A percentile compares a stretch with the other conserved stretches of the same genome.
Evolutionary conservation across 2,797 vertebrate species (phyloP).

Genomic region (Eremophila alpestris): DNA sequence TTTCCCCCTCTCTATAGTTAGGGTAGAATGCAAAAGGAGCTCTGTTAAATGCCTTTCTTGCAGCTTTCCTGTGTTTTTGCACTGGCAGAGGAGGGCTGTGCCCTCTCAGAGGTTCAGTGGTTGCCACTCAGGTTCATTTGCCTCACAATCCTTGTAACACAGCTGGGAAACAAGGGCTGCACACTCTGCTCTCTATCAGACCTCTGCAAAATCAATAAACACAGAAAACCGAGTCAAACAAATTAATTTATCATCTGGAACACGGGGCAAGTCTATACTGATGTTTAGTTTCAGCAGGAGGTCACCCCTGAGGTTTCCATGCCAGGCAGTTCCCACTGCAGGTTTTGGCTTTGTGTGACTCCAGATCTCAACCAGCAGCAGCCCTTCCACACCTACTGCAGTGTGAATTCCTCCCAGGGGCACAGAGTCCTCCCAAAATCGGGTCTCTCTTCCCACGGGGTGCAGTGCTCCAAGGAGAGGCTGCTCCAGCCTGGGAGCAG

Average conservation of each 20-base stretch:
- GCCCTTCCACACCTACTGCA: background rate
- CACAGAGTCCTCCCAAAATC: too few species aligned
- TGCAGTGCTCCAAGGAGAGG: too few species aligned
- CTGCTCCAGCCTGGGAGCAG: too few species aligned
- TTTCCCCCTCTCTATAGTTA: background rate
- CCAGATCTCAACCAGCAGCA: background rate
- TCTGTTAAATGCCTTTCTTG: background rate
- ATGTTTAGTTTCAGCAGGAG: background rate
- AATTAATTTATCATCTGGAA: background rate
- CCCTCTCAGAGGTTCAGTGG: background rate
- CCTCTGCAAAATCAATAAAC: background rate
- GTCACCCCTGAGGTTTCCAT: background rate
- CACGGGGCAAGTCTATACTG: background rate
- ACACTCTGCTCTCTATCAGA: background rate
- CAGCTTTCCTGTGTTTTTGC: background rate
- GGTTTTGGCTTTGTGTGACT: background rate
- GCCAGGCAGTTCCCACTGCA: background rate
- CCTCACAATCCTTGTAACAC: fast-evolving
- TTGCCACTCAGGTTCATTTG: background rate
- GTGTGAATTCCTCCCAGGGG: fast-evolving
- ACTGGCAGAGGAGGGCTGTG: background rate
- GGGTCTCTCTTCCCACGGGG: too few species aligned
- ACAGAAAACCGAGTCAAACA: background rate
- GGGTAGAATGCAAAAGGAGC: background rate
- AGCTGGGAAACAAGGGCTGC: background rate